Conservation (phyloP, 2,113 vertebrate species). For the Gambusia holbrooki region DNA sequence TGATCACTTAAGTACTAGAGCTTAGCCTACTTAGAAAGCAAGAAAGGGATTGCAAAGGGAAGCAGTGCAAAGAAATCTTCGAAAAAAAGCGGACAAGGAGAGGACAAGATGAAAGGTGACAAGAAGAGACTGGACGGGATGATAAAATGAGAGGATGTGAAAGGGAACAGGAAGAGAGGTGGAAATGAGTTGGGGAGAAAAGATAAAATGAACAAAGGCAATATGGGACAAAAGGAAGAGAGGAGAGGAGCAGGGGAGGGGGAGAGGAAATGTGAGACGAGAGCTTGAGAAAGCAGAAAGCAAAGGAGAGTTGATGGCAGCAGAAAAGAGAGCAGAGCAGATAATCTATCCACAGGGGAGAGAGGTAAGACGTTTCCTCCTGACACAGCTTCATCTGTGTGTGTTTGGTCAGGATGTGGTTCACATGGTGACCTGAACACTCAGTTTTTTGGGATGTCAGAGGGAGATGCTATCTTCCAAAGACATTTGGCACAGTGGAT, state of each 20-base stretch:
- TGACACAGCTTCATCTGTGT: constrained; percentile 45
- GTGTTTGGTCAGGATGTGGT: constrained; percentile 9
- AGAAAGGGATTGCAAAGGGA: too few relatives aligned
- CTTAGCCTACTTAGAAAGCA: too few relatives aligned
- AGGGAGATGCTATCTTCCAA: neutral
- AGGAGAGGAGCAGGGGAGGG: neutral
- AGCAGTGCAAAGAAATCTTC: too few relatives aligned
- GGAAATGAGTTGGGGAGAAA: neutral
- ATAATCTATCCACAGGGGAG: constrained; percentile 51
- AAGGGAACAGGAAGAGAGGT: neutral
- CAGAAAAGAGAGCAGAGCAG: constrained; percentile 30
- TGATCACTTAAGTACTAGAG: too few relatives aligned
- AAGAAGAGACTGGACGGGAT: neutral
- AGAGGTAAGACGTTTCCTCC: constrained; percentile 23
- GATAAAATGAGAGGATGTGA: neutral
- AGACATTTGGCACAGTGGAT: neutral
- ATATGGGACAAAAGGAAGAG: constrained; percentile 1
- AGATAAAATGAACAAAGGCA: neutral
- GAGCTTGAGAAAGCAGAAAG: constrained; percentile 29
- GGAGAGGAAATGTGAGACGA: constrained; percentile 33
- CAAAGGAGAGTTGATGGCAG: constrained; percentile 29
- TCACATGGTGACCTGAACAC: neutral
- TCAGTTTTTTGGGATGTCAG: neutral
- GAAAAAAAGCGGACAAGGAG: too few relatives aligned
- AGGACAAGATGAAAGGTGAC: neutral